Evolutionary conservation across 2,113 vertebrate species (phyloP).

Genomic region (Urocitellus parryii): DNA sequence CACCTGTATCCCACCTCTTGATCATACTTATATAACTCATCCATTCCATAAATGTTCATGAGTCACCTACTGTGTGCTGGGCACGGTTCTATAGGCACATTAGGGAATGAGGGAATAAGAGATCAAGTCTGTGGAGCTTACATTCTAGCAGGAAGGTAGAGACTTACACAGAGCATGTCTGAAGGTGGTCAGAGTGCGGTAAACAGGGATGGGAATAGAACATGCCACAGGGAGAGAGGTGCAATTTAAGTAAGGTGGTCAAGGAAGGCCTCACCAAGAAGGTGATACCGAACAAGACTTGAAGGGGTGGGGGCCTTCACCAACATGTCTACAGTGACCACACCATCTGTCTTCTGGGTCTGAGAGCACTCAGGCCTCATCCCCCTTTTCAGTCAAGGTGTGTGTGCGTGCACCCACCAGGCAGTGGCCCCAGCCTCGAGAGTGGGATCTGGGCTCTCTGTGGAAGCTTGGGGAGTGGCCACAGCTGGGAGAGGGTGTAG

Average conservation of each 20-base stretch:
- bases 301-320: not conserved
- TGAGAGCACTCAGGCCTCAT: not conserved
- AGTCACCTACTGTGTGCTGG: not conserved
- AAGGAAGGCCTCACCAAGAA: not conserved
- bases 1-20: not conserved
- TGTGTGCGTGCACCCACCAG: not conserved
- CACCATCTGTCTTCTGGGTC: rapidly evolving
- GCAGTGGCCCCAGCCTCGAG: rapidly evolving
- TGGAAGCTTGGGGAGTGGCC: rapidly evolving
- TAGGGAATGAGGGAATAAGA: not conserved
- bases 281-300: rapidly evolving
- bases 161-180: rapidly evolving
- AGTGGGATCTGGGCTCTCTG: not conserved
- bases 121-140: not conserved
- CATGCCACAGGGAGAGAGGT: too few relatives aligned
- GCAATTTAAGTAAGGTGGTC: not conserved
- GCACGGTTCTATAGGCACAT: not conserved
- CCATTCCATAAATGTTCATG: not conserved
- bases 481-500: rapidly evolving
- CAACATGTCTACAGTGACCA: not conserved
- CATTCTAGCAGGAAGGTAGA: not conserved
- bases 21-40: not conserved
- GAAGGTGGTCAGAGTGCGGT: not conserved
- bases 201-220: not conserved
- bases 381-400: too few relatives aligned